Evolutionary conservation across 2,888 invertebrate genomes (phyloP), one percentile per base, ranked within the genome.

Genomic region (Acrobasis consociella): DNA sequence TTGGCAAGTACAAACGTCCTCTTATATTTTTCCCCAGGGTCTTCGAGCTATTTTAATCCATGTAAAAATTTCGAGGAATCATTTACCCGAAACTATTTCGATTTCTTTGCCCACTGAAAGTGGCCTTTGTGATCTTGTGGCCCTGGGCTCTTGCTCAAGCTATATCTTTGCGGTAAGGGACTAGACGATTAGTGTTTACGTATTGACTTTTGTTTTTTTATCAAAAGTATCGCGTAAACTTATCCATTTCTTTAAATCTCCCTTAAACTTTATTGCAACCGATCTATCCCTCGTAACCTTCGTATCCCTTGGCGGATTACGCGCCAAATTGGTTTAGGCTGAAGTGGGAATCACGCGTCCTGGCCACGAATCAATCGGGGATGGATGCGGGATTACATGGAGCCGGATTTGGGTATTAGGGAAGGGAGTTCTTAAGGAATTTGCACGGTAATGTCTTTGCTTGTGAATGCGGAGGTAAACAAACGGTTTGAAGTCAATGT

Each of bases 311-410:
- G 58, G 66, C 71, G 89, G 91, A 89, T 91, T 89, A 90, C 72
- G 80, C 81, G 80, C 79, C 75, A 85, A 89, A 91, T 90, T 89
- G 87, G 88, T 86, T 88, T 78, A 85, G 83, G 80, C 77, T 77
- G 68, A 77, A 72, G 67, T 75, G 74, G 74, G 78, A 74, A 80
- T 81, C 78, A 76, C 73, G 68, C 73, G 72, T 68, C 67, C 72
- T 77, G 76, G 69, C 69, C 69, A 69, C 70, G 83, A 86, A 89
- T 89, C 89, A 87, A 89, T 90, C 84, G 81, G 71, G 72, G 70
- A 70, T 69, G 66, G 67, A 55, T 65, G 65, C 51, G 61, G 61
- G 42, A 55, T 55, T 62, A 55, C 55, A 51, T 46, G 46, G 38
- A 62, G 55, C 16, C 52, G 42, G 53, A 46, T 55, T 49, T 37